Base-by-base conservation (phyloP, 2,113 vertebrate species). In the Corythoichthys intestinalis region DNA sequence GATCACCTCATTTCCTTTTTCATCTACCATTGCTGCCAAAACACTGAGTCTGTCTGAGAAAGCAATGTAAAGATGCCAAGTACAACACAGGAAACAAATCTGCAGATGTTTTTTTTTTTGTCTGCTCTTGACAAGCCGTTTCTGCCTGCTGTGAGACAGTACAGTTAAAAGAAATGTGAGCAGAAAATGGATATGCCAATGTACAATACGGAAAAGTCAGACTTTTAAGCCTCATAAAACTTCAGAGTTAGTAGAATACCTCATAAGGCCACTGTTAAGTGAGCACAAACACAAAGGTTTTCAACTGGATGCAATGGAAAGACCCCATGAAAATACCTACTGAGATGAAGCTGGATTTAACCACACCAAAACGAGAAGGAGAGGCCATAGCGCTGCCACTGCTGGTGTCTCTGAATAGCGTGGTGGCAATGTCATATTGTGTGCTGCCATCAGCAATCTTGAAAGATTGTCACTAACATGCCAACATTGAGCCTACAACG, bases 1-100 rank as follows among this genome's bases (percentile, higher is more conserved):
- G 62, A 84, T 89, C 83, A 78, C 76, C 76, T 85, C 76, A 84
- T 85, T 86, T 90, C 85, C 85, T 87, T 67, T 76, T 65, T 79
- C 62, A 71, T 84, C 65, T 54, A 69, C 69, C 72, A 70, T 57
- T 66, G 76, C 75, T 70, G 84, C 80, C 74, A 82, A 64, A 73
- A 66, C 53, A 4, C 70, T 58, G 78, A 82, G 70, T 78, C 77
- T 59, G 41, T 83, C 77, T 83, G 69, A 82, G 74, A 85, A 74
- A 83, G 81, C 64, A 69, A 79, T 79, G 69, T 63, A 58, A 65
- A 78, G 66, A 80, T 82, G 82, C 87, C 83, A 88, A 87, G 67
- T 69, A 70, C 74, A 83, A 84, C 78, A 86, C 69, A 77, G 74
- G 74, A 86, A 87, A 83, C 67, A 49, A 66, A 66, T 69, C 65